Base-by-base conservation (phyloP, 30 jellyfish, hydroid and myxozoan species). In the Calvadosia cruxmelitensis region DNA sequence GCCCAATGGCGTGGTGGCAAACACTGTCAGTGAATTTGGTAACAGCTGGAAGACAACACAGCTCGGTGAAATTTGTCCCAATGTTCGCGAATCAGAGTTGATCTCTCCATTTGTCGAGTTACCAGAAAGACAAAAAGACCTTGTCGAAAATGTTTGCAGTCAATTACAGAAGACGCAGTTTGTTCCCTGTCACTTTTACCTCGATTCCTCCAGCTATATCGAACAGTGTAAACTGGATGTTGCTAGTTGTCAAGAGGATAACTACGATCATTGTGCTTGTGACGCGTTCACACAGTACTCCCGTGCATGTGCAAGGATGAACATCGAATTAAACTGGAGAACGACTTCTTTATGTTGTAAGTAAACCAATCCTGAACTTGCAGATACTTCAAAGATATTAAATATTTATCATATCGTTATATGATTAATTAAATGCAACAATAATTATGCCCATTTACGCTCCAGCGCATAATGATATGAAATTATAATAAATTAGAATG, bases 41-140 rank as follows among this genome's bases (percentile, higher is more conserved):
- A 84, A 84, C 51, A 77, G 84, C 50, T 84, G 95, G 95, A 78
- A 78, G 57, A 78, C 62, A 79, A 49, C 63, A 33, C 81, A 76
- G 2, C 10, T 77, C 16, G 71, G 84, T 3, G 95, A 84, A 51
- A 36, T 16, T 25, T 84, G 95, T 68, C 65, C 31, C 25, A 53
- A 53, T 53, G 57, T 42, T 42, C 10, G 20, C 15, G 57, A 42
- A 42, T 10, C 20, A 42, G 57, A 42, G 10, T 20, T 42, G 15
- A 27, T 42, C 29, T 70, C 81, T 1, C 25, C 2, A 16, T 83
- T 33, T 49, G 29, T 52, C 5, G 57, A 27, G 31, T 53, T 77
- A 29, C 0, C 57, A 7, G 31, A 66, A 0, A 33, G 15, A 7
- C 65, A 51, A 27, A 62, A 74, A 52, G 28, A 33, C 26, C 28